Conservation (phyloP, 2,113 vertebrate genomes). For the Phylloscopus whistleri region DNA sequence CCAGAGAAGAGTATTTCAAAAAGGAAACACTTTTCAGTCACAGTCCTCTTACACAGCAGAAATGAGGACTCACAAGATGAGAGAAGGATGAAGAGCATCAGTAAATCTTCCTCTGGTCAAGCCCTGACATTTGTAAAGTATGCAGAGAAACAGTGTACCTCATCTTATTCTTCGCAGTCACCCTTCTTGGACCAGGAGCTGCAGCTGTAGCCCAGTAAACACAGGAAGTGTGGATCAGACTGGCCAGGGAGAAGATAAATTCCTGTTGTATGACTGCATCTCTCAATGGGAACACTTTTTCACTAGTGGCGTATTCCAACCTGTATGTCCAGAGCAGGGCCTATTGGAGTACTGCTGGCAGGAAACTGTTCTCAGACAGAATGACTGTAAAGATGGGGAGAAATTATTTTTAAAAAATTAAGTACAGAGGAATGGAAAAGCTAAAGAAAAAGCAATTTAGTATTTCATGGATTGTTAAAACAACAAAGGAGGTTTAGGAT, state of each 20-base stretch:
- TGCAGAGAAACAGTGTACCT: background rate
- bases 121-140: background rate
- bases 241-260: background rate
- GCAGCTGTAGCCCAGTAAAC: background rate
- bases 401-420: background rate
- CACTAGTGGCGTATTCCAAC: background rate
- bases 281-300: background rate
- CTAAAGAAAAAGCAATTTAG: background rate
- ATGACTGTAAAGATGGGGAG: background rate
- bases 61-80: background rate
- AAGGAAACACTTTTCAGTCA: background rate
- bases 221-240: background rate
- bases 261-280: background rate
- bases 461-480: background rate
- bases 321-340: background rate
- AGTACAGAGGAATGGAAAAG: background rate
- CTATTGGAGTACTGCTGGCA: background rate
- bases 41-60: background rate
- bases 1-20: background rate
- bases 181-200: background rate
- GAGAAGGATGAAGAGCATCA: background rate
- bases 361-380: background rate
- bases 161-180: background rate
- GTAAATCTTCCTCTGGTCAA: background rate
- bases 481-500: background rate